These are phyloP conservation scores for Platysteira castanea DNA, from an alignment of 2,113 vertebrate species.

Conservation along the genomic window DNA sequence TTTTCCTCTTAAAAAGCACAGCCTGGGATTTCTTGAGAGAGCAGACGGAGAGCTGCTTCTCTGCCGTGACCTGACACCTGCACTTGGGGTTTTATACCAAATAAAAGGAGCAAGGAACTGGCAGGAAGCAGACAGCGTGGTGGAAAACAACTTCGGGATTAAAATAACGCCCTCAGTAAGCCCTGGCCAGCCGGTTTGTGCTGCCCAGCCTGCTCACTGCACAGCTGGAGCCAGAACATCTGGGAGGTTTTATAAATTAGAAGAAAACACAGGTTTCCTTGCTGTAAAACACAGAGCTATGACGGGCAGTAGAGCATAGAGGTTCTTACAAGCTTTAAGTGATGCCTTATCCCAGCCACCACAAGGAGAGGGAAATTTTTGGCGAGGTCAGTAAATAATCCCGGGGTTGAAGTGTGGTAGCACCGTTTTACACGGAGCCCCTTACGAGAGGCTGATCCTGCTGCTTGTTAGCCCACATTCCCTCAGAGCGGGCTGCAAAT, in stretches of 20 bases:
- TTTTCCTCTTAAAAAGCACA: neutral
- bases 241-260: conserved; percentile 55
- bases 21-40: neutral
- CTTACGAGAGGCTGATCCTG: neutral
- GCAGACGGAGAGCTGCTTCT: accelerated
- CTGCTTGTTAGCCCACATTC: neutral
- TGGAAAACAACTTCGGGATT: neutral
- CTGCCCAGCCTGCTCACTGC: neutral
- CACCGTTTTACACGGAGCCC: accelerated
- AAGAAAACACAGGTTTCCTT: conserved; percentile 22
- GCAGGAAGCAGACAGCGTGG: neutral
- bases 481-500: neutral
- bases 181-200: neutral
- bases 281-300: conserved; percentile 7
- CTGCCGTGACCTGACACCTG: neutral
- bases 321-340: conserved; percentile 20
- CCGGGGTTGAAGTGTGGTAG: neutral
- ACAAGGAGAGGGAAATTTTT: neutral
- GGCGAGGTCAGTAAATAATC: conserved; percentile 14
- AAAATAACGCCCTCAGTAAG: neutral
- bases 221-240: conserved; percentile 6
- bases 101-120: neutral
- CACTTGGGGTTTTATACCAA: neutral
- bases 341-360: no score
- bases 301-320: neutral